Base-by-base conservation (phyloP, 2,113 vertebrate species). In the Urocolius indicus region DNA sequence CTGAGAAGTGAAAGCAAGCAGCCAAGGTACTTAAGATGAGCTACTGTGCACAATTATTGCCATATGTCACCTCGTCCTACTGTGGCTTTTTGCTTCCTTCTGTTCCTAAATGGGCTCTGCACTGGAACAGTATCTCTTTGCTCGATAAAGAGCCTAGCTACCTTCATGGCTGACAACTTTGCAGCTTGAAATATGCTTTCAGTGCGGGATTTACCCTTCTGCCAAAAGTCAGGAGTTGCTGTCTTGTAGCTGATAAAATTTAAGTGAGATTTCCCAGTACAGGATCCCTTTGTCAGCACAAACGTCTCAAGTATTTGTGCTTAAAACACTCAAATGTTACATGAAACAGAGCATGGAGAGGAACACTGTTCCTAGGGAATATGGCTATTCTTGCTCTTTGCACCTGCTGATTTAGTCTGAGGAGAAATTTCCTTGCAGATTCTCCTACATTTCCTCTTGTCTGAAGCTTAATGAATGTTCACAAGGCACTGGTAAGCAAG, bases 1-100 rank as follows among this genome's bases (percentile, higher is more conserved):
- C 69, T 82, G 73, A 96, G 66, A 90, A 87, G 29, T 72, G 83
- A 93, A 96, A 94, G 83, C 79, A 79, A 94, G 82, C 83, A 78
- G 57, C 90, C 75, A 51, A 87, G 54, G 69, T 90, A 57, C 88
- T 95, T 95, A 93, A 79, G 85, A 92, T 89, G 92, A 95, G 66
- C 88, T 94, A 65, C 54, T 76, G 57, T 75, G n/a, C 0, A 0
- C 76, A 81, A 32, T 94, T 95, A 84, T 49, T 86, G 76, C 86
- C 83, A 81, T 92, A 83, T 94, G 87, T 92, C 91, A 78, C 76
- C 38, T 24, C 15, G 9, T 81, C 65, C 86, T 84, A 26, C 78
- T 84, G 52, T 93, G 69, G 36, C 62, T 72, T 94, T 95, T 92
- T 95, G 36, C 57, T 89, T 90, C 69, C 54, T 89, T 90, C 90